Conservation (phyloP, 2,888 invertebrate genomes). For the Drosophila parthenogenetica region DNA sequence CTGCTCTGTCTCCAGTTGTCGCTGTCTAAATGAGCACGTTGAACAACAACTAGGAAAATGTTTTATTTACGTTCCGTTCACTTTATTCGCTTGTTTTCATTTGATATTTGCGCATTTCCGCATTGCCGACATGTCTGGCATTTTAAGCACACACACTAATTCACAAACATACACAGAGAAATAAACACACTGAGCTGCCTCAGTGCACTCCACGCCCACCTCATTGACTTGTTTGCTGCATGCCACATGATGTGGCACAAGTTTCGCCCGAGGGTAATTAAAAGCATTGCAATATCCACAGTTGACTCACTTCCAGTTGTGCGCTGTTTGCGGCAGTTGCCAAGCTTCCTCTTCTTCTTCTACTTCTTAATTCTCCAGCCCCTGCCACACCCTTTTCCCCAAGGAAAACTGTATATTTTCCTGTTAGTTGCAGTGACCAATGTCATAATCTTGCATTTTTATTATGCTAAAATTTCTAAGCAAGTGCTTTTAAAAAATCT, state of each 20-base stretch:
- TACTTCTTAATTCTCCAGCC: neutral
- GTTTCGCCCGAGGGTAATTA: constrained; percentile 68
- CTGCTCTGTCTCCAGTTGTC: neutral
- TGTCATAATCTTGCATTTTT: constrained; percentile 26
- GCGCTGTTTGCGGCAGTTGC: constrained; percentile 5
- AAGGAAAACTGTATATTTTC: constrained; percentile 21
- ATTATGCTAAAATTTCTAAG: constrained; percentile 8
- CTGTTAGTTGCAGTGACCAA: constrained; percentile 22
- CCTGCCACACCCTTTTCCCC: neutral
- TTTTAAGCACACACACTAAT: constrained; percentile 51
- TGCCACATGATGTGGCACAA: constrained; percentile 41
- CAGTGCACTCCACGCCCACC: constrained; percentile 14
- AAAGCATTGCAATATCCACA: constrained; percentile 56
- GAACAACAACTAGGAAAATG: constrained; percentile 64
- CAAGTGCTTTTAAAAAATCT: constrained; percentile 1
- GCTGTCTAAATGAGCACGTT: constrained; percentile 53
- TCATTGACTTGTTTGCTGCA: constrained; percentile 32
- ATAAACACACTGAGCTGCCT: neutral
- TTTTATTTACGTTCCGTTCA: constrained; percentile 68
- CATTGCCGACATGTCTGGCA: constrained; percentile 75
- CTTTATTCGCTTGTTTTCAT: constrained; percentile 64
- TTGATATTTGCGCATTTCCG: constrained; percentile 76
- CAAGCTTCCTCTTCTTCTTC: neutral
- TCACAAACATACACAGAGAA: neutral
- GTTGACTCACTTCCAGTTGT: constrained; percentile 13